Percentiles rank a stretch among this genome's conserved stretches.
These are phyloP conservation scores for Ceramica pisi DNA, from an alignment of 2,888 invertebrate species.

Conservation along the genomic window DNA sequence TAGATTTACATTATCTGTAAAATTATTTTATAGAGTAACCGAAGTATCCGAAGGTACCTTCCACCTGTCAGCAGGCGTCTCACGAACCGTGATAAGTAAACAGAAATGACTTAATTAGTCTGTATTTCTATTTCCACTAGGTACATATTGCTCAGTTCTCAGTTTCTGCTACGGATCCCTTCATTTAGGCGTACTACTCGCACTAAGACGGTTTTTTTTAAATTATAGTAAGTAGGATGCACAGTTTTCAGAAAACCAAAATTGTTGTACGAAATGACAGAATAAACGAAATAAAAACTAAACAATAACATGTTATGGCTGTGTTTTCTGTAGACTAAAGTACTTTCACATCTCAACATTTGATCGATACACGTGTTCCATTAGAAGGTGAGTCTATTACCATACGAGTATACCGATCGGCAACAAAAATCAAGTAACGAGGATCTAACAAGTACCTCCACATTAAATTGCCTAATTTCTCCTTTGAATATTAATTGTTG, in stretches of 20 bases:
- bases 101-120: too few relatives aligned
- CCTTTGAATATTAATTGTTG: not conserved
- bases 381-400: slow-evolving; percentile 19
- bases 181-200: too few relatives aligned
- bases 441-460: slow-evolving; percentile 2
- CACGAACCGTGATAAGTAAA: too few relatives aligned
- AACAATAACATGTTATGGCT: not conserved
- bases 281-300: not conserved
- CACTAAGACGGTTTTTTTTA: too few relatives aligned
- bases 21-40: too few relatives aligned
- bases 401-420: not conserved
- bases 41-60: too few relatives aligned
- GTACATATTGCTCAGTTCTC: too few relatives aligned
- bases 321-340: not conserved
- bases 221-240: not conserved
- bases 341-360: slow-evolving; percentile 1
- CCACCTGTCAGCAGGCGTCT: too few relatives aligned
- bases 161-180: too few relatives aligned
- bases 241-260: not conserved
- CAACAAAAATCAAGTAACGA: slow-evolving; percentile 12
- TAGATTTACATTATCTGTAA: too few relatives aligned
- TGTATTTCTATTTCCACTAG: too few relatives aligned
- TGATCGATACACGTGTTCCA: slow-evolving; percentile 33
- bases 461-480: slow-evolving; percentile 5
- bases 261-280: not conserved